phyloP scores from a whole-genome alignment of 2,797 vertebrate species.

The Lemur catta region DNA sequence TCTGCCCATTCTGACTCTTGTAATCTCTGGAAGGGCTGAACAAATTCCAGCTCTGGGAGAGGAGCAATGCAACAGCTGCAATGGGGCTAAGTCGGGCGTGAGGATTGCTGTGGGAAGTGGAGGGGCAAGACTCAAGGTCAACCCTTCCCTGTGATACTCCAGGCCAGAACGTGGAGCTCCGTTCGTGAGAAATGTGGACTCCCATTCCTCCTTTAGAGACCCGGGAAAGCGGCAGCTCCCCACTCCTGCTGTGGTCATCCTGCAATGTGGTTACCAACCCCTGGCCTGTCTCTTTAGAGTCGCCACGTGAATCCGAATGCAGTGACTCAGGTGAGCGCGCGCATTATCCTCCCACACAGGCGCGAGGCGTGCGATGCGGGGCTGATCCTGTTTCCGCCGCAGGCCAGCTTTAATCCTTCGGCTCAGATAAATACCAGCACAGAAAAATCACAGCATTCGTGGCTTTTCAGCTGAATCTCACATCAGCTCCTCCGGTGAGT shows the following conservation, averaged over 20 bases:
- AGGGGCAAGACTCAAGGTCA: not conserved
- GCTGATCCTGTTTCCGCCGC: not conserved
- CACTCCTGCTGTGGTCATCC: not conserved
- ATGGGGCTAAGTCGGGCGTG: fast-evolving
- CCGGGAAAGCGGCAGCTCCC: not conserved
- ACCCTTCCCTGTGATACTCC: not conserved
- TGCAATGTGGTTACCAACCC: not conserved
- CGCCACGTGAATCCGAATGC: not conserved
- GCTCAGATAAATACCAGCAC: conserved; percentile 8
- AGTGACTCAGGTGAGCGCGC: not conserved
- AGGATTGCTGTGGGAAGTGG: not conserved
- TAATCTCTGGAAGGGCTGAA: not conserved
- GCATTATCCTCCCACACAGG: not conserved
- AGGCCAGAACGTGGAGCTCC: not conserved
- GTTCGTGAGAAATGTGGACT: not conserved
- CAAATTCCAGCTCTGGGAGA: not conserved
- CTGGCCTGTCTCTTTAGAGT: not conserved
- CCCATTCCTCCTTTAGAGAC: not conserved
- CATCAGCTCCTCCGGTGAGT: not conserved
- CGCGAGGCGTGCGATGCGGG: not conserved
- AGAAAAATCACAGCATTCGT: not conserved
- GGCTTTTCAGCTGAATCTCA: conserved; percentile 45
- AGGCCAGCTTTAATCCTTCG: not conserved
- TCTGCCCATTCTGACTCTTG: not conserved
- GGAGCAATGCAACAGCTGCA: not conserved